Percentiles rank a stretch among this genome's conserved stretches.
Evolutionary conservation across 2,113 vertebrate genomes (phyloP).

Genomic region (Caloenas nicobarica): DNA sequence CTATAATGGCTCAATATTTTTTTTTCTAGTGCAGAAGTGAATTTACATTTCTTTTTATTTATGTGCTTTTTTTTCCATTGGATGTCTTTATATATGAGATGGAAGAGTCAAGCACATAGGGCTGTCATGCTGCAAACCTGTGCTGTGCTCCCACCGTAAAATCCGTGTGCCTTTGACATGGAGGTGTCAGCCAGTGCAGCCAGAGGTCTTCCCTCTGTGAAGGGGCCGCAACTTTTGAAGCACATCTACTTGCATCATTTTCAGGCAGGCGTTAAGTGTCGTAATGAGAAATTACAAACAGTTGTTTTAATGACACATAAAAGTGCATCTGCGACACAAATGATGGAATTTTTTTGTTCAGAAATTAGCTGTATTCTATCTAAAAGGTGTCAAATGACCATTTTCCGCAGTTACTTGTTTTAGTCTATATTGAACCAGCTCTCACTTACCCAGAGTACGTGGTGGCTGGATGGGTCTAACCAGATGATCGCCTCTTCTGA

Average conservation of each 20-base stretch:
- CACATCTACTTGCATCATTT: neutral
- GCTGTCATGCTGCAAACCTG: neutral
- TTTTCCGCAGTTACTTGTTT: neutral
- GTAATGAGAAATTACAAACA: neutral
- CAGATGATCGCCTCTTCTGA: rapidly evolving
- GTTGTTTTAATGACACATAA: neutral
- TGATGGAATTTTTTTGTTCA: neutral
- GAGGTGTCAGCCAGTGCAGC: neutral
- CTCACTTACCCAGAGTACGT: neutral
- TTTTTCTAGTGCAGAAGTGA: neutral
- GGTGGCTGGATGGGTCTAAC: neutral
- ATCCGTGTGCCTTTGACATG: neutral
- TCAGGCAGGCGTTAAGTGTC: neutral
- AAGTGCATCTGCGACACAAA: neutral
- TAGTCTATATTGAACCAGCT: neutral
- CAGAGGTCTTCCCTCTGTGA: neutral
- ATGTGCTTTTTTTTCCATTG: neutral
- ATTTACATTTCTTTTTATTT: neutral
- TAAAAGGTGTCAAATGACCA: neutral
- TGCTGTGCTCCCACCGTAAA: neutral
- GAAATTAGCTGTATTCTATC: neutral
- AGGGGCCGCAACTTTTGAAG: neutral
- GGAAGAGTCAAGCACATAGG: neutral
- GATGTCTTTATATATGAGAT: neutral
- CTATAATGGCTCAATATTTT: neutral